A percentile compares a stretch with the other conserved stretches of the same genome.
phyloP scores from a whole-genome alignment of 2,113 vertebrate genomes.

The Nycticryphes semicollaris region DNA sequence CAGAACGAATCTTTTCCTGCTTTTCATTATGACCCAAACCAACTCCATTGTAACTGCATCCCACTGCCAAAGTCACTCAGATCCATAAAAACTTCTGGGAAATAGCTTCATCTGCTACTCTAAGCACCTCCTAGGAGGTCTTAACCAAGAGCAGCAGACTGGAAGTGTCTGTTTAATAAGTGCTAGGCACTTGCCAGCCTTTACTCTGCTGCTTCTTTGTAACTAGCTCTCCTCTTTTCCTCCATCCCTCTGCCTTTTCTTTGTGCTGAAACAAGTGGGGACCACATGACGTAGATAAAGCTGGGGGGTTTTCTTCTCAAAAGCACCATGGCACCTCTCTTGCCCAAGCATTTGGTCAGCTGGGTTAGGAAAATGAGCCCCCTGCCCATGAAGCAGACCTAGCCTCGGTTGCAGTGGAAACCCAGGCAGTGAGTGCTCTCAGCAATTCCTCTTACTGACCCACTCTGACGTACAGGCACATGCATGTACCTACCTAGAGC shows the following conservation, averaged over 20 bases:
- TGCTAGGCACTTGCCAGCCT: not conserved
- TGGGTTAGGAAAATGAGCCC: not conserved
- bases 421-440: too few species aligned
- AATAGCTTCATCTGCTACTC: not conserved
- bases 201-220: not conserved
- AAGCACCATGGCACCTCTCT: not conserved
- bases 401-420: not conserved
- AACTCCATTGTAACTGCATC: not conserved
- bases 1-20: not conserved
- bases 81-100: not conserved
- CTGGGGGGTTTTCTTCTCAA: not conserved
- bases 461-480: rapidly evolving
- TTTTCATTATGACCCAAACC: not conserved
- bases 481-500: rapidly evolving
- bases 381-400: not conserved
- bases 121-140: not conserved
- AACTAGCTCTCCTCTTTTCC: not conserved
- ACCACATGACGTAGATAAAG: rapidly evolving
- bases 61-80: not conserved
- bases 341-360: rapidly evolving
- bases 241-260: not conserved
- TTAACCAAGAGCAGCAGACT: not conserved
- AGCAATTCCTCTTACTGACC: not conserved
- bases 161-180: not conserved
- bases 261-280: rapidly evolving